phyloP scores from a whole-genome alignment of 2,797 vertebrate genomes.

The Spheniscus humboldti region DNA sequence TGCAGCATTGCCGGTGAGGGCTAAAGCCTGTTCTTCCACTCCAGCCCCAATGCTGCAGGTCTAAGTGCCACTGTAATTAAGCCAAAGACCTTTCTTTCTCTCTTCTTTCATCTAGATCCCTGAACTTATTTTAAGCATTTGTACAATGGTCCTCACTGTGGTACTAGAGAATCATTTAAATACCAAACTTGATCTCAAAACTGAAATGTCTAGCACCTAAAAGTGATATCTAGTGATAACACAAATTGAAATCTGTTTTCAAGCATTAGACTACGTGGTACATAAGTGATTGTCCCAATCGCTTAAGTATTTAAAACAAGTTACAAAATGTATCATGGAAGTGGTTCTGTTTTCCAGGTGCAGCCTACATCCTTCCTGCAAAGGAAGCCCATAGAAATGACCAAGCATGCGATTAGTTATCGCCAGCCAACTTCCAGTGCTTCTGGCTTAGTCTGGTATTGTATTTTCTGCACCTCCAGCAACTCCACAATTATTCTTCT shows the following conservation, averaged over 20 bases:
- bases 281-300: not conserved
- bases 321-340: not conserved
- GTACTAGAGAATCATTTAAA: not conserved
- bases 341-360: not conserved
- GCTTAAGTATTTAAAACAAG: not conserved
- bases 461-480: not conserved
- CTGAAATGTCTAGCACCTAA: not conserved
- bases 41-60: not conserved
- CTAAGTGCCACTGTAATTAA: not conserved
- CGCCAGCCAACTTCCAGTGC: not conserved
- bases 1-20: fast-evolving
- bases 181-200: not conserved
- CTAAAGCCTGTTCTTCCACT: not conserved
- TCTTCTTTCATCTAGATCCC: not conserved
- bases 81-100: not conserved
- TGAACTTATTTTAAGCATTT: not conserved
- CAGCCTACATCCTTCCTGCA: not conserved
- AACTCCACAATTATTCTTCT: not conserved
- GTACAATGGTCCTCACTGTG: not conserved
- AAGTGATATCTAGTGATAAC: not conserved
- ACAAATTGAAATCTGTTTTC: not conserved
- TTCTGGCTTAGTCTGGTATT: not conserved
- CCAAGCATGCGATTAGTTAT: not conserved
- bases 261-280: not conserved
- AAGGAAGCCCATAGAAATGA: not conserved